These are phyloP conservation scores for Illadopsis cleaveri DNA, from an alignment of 2,113 vertebrate species.

Conservation along the genomic window DNA sequence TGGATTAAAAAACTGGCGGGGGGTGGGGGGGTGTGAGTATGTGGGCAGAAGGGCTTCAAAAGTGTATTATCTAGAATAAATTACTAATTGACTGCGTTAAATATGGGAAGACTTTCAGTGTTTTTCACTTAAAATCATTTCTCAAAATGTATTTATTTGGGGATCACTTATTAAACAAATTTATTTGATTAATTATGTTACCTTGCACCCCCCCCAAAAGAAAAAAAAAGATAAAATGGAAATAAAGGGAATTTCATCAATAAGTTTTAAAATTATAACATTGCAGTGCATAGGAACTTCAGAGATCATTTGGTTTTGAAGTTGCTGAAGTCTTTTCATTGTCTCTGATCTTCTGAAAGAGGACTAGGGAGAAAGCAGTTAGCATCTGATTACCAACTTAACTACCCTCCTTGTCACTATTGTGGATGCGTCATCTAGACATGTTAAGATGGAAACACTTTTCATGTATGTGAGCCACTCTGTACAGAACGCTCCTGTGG, in stretches of 20 bases:
- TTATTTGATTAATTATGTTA: not conserved
- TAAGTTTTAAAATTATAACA: not conserved
- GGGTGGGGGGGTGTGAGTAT: not conserved
- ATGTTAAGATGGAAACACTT: not conserved
- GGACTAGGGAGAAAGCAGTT: not conserved
- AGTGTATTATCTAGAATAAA: not conserved
- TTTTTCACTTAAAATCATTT: not conserved
- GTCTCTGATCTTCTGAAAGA: not conserved
- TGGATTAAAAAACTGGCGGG: not conserved
- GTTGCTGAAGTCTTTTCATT: not conserved
- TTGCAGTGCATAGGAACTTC: not conserved
- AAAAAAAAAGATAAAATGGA: not conserved
- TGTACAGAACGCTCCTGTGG: not conserved
- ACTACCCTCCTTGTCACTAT: not conserved
- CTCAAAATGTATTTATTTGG: not conserved
- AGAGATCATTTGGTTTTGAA: not conserved
- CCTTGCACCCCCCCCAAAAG: fast-evolving
- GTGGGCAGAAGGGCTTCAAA: not conserved
- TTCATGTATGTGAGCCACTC: not conserved
- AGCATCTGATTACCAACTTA: not conserved
- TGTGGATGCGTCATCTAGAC: fast-evolving
- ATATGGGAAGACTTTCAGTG: not conserved
- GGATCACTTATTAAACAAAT: not conserved
- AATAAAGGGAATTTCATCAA: not conserved
- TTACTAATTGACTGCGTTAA: not conserved